Base-by-base conservation (phyloP, 2,888 invertebrate species). In the Melanotus villosus region DNA sequence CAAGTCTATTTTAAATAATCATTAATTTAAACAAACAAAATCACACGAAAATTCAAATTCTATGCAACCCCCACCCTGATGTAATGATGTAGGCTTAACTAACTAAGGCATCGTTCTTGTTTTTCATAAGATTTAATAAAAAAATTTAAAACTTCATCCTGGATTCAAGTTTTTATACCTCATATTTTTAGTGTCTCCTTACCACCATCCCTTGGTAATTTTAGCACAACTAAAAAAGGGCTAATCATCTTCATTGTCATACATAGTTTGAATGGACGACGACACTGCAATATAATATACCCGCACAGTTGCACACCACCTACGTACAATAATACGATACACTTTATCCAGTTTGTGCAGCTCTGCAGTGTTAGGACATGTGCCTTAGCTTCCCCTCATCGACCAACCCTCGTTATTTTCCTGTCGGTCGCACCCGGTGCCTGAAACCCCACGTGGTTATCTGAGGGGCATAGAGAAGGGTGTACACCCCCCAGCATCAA, bases 401-500 rank as follows among this genome's bases (percentile, higher is more conserved):
- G 63, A 62, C 45, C 73, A 73, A 79, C 81, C 80, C 81, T 80
- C 81, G 79, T 81, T 80, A 82, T 82, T 83, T 81, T 82, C 79
- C 82, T 81, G 84, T 83, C 83, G 81, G 80, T 76, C 82, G 81
- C 83, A 83, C 80, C 81, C 83, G 83, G 81, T 81, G 82, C 79
- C 76, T 77, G 78, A 76, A 78, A 78, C 76, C 75, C 73, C 73
- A 71, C 76, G 73, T 73, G 76, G 74, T 74, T 73, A 70, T 68
- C 65, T 64, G 73, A 66, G 70, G 72, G 76, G 76, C 50, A 68
- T 54, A 52, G 41, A 54, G 54, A 68, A 65, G 68, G 68, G 65
- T 68, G 59, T 52, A 66, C 64, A 58, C 71, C 73, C 74, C 59
- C 60, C 56, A 45, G 62, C 71, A 73, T 76, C 75, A 70, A 75